Evolutionary conservation across 2,113 vertebrate species (phyloP).

Genomic region (Pelobates fuscus): DNA sequence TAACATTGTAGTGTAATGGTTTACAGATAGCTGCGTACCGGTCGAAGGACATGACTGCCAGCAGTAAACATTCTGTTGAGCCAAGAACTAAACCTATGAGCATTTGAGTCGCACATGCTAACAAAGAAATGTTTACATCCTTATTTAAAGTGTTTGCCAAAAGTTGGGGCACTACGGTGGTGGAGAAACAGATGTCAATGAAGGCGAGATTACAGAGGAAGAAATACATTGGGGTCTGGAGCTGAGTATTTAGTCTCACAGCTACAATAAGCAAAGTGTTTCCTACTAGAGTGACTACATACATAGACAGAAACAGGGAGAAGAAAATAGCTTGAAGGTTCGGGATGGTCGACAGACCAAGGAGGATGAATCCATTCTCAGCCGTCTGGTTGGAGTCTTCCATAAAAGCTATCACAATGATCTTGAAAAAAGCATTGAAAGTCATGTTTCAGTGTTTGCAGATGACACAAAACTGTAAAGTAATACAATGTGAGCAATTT

Average conservation of each 20-base stretch:
- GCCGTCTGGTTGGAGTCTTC: too few relatives aligned
- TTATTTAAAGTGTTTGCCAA: not conserved
- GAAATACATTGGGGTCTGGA: slow-evolving; percentile 23
- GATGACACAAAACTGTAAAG: too few relatives aligned
- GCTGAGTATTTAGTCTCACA: not conserved
- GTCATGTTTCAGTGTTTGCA: too few relatives aligned
- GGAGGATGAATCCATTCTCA: too few relatives aligned
- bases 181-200: slow-evolving; percentile 26
- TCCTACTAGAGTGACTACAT: not conserved
- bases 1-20: slow-evolving; percentile 18
- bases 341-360: not conserved
- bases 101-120: not conserved
- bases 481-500: too few relatives aligned
- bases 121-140: not conserved
- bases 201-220: slow-evolving; percentile 16
- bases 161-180: not conserved
- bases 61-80: not conserved
- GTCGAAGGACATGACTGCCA: slow-evolving; percentile 3
- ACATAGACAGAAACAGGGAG: not conserved
- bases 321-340: not conserved
- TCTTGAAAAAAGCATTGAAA: too few relatives aligned
- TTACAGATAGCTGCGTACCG: slow-evolving; percentile 6
- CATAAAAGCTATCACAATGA: too few relatives aligned
- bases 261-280: not conserved
- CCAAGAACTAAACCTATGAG: slow-evolving; percentile 21